Conservation (phyloP, 2,797 vertebrate species). For the Falco rusticolus region DNA sequence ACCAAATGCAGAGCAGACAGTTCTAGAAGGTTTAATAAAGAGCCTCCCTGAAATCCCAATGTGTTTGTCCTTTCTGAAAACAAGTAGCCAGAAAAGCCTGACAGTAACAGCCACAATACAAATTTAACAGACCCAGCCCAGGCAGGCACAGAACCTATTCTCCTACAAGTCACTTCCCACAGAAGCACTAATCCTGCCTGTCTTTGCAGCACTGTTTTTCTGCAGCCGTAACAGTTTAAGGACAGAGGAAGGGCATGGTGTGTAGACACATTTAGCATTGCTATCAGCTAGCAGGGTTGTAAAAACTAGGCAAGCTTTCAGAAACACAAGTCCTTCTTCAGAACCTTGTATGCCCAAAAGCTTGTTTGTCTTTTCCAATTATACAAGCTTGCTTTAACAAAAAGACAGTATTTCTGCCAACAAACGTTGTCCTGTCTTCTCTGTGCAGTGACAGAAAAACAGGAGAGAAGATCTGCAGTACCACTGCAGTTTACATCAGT, state of each 20-base stretch:
- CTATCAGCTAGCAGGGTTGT: background rate
- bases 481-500: background rate
- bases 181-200: background rate
- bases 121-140: background rate
- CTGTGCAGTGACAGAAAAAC: background rate
- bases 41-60: background rate
- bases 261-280: background rate
- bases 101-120: background rate
- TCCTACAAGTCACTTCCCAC: background rate
- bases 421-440: background rate
- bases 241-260: background rate
- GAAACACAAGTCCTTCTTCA: background rate
- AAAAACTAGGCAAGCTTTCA: background rate
- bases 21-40: background rate
- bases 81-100: background rate
- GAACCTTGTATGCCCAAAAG: background rate
- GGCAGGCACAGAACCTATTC: background rate
- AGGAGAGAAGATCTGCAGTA: slow-evolving; percentile 2
- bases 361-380: background rate
- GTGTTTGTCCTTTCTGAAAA: background rate
- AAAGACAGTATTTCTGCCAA: background rate
- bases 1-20: background rate
- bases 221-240: background rate
- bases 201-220: background rate
- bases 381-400: background rate